Conservation (phyloP, 2,888 invertebrate species). For the Mongoloraphidia duomilia region DNA sequence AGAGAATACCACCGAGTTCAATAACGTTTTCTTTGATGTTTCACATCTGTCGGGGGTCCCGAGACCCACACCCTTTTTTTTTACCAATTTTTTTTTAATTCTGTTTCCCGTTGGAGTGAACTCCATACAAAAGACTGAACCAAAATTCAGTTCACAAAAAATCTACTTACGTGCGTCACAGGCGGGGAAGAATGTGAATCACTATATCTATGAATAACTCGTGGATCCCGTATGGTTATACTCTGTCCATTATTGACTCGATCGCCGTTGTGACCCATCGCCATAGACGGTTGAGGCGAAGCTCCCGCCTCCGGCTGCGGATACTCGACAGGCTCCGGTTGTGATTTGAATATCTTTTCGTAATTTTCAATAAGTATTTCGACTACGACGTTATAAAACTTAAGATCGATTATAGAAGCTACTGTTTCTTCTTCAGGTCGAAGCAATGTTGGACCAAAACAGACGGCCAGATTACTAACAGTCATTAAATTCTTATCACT, state of each 20-base stretch:
- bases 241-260: slow-evolving; percentile 8
- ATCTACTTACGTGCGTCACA: slow-evolving; percentile 5
- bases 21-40: too few species aligned
- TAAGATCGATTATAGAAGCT: slow-evolving; percentile 95
- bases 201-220: neutral
- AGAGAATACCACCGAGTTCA: too few species aligned
- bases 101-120: too few species aligned
- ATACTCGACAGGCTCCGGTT: slow-evolving; percentile 26
- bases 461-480: slow-evolving; percentile 92
- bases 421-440: slow-evolving; percentile 93
- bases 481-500: slow-evolving; percentile 90
- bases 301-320: slow-evolving; percentile 12
- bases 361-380: slow-evolving; percentile 89
- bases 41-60: too few species aligned
- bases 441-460: slow-evolving; percentile 93
- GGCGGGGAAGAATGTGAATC: slow-evolving; percentile 6
- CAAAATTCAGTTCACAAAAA: too few species aligned
- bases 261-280: slow-evolving; percentile 7
- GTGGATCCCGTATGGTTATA: neutral
- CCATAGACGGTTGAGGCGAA: slow-evolving; percentile 14
- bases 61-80: too few species aligned
- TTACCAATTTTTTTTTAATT: too few species aligned
- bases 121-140: too few species aligned
- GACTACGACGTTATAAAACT: slow-evolving; percentile 97
- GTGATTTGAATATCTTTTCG: slow-evolving; percentile 50